These are phyloP conservation scores for Brevimyrus niger DNA, from an alignment of 2,113 vertebrate genomes.

Conservation along the genomic window DNA sequence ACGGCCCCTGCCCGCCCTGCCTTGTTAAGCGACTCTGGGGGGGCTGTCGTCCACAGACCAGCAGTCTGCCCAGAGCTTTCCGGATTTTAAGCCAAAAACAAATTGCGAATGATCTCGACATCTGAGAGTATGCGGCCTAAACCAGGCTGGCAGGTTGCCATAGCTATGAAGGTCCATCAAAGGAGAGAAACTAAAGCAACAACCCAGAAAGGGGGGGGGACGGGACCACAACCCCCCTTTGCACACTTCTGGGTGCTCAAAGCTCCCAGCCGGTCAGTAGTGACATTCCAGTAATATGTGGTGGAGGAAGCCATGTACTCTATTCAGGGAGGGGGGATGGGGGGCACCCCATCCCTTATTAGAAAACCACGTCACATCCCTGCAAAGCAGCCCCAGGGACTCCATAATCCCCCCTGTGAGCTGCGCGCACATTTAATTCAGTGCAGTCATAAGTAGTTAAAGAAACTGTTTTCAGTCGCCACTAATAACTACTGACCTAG, in stretches of 20 bases:
- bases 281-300: slow-evolving; percentile 8
- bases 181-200: neutral
- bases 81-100: neutral
- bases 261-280: neutral
- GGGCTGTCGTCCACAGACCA: neutral
- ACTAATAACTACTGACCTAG: slow-evolving; percentile 97
- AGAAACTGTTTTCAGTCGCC: slow-evolving; percentile 89
- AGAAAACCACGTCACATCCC: slow-evolving; percentile 93
- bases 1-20: neutral
- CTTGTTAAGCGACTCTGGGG: neutral
- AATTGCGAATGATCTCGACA: neutral
- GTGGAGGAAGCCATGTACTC: neutral
- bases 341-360: slow-evolving; percentile 80
- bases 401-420: slow-evolving; percentile 83
- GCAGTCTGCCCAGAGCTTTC: neutral
- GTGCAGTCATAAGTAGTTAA: slow-evolving; percentile 79
- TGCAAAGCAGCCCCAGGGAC: slow-evolving; percentile 71
- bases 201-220: neutral
- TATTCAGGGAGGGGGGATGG: neutral
- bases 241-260: neutral
- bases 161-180: neutral
- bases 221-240: neutral
- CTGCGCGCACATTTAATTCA: slow-evolving; percentile 83
- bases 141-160: neutral
- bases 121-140: neutral